A percentile compares a stretch with the other conserved stretches of the same genome.
Conservation (phyloP, 2,113 vertebrate genomes). For the Amphiprion ocellaris region DNA sequence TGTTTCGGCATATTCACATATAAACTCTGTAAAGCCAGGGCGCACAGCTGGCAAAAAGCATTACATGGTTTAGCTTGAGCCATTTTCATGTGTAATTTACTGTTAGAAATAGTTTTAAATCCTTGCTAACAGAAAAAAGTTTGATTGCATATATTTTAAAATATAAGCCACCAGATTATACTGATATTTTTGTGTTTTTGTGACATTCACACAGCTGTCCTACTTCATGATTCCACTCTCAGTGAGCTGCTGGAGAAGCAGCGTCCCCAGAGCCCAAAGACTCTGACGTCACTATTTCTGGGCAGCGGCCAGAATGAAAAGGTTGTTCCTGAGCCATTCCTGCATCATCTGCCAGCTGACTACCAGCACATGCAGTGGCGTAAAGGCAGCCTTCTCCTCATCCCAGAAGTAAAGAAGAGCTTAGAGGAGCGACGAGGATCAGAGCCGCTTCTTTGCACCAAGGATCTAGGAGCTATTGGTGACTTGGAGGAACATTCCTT, state of each 20-base stretch:
- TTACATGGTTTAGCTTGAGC: no score
- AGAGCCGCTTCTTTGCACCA: constrained; percentile 41
- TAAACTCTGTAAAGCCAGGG: no score
- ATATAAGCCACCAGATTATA: no score
- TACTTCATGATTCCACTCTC: constrained; percentile 84
- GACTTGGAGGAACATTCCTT: constrained; percentile 21
- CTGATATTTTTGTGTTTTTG: neutral
- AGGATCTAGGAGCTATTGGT: neutral
- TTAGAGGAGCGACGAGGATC: constrained; percentile 64
- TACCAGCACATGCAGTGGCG: neutral
- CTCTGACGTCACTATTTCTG: neutral
- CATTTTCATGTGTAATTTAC: no score
- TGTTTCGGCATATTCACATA: no score
- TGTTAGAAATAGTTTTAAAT: no score
- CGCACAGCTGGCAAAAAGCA: no score
- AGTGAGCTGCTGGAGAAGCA: constrained; percentile 71
- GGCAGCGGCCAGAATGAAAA: neutral
- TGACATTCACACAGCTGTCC: constrained; percentile 84
- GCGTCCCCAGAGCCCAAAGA: constrained; percentile 13
- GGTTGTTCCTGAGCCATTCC: neutral
- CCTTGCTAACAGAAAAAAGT: no score
- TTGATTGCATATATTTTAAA: no score
- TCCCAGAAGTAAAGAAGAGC: constrained; percentile 21
- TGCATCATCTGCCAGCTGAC: neutral
- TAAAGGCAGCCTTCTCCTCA: constrained; percentile 60